Base-by-base conservation (phyloP, 2,888 invertebrate genomes). In the Polydrusus tereticollis region DNA sequence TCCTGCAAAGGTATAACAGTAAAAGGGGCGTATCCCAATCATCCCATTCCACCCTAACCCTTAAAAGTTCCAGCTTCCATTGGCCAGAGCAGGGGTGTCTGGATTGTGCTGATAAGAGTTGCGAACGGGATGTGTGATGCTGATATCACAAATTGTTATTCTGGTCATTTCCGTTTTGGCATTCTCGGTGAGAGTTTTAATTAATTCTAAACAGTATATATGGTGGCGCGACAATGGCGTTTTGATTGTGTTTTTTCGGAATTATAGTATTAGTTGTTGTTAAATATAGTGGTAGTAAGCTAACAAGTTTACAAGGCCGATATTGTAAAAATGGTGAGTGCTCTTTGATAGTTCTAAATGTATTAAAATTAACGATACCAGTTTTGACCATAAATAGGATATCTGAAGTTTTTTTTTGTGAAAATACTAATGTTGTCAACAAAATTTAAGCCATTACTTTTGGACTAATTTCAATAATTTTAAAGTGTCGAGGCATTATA, bases 101-200 rank as follows among this genome's bases (percentile, higher is more conserved):
- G 79, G 67, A 70, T 72, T 55, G 16, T 70, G 67, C 74, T 78
- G 81, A 81, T 81, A 81, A 81, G 76, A 66, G 67, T 62, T 66
- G 67, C 59, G 55, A 68, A 78, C 76, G 76, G 81, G 78, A 79
- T 80, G 78, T 79, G 78, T 77, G 78, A 78, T 76, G 78, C 77
- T 78, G 80, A 79, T 80, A 80, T 74, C 69, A 65, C 69, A 76
- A 76, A 77, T 77, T 78, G 76, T 77, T 77, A 77, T 77, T 79
- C 78, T 75, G 78, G 77, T 77, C 78, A 77, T 70, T 77, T 77
- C 77, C 76, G 76, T 64, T 66, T 47, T 47, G 69, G 36, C 23
- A 72, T 33, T 60, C 38, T 38, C 63, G 16, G 36, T 41, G 45
- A 18, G 33, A 41, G 29, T n/a, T 67, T 67, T 58, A 33, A 67